Evolutionary conservation across 2,113 vertebrate species (phyloP).

Genomic region (Dipodomys spectabilis): DNA sequence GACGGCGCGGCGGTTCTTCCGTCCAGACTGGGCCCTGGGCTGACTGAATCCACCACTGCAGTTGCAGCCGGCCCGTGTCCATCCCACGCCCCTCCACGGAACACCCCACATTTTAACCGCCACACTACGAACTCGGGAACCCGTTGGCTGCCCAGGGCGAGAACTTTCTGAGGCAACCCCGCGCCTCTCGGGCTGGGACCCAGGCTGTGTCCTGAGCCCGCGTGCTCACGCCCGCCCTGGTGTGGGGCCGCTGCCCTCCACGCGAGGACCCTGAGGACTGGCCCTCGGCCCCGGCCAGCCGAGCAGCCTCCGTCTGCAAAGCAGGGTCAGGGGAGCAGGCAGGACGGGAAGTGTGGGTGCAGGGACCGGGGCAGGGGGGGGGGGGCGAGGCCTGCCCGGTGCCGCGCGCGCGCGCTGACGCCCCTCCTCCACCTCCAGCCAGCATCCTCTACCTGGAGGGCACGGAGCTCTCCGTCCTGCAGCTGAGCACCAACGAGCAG

Average conservation of each 20-base stretch:
- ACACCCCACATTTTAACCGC: not conserved
- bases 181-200: not conserved
- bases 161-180: not conserved
- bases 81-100: not conserved
- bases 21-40: not conserved
- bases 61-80: too few relatives aligned
- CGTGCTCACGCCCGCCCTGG: not conserved
- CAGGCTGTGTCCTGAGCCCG: not conserved
- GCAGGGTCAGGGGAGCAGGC: not conserved
- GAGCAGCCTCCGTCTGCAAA: not conserved
- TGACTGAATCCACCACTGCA: not conserved
- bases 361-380: conserved; percentile 8
- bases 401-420: not conserved
- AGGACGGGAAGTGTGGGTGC: conserved; percentile 17
- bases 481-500: conserved; percentile 82
- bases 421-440: conserved; percentile 74
- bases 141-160: not conserved
- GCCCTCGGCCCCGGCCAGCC: not conserved
- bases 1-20: not conserved
- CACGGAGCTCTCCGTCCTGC: conserved; percentile 84
- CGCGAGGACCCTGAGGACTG: not conserved
- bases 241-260: fast-evolving
- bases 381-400: not conserved
- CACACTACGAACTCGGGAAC: too few relatives aligned
- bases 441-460: conserved; percentile 84